Conservation (phyloP, 2,797 vertebrate species). For the Chrysolophus pictus region DNA sequence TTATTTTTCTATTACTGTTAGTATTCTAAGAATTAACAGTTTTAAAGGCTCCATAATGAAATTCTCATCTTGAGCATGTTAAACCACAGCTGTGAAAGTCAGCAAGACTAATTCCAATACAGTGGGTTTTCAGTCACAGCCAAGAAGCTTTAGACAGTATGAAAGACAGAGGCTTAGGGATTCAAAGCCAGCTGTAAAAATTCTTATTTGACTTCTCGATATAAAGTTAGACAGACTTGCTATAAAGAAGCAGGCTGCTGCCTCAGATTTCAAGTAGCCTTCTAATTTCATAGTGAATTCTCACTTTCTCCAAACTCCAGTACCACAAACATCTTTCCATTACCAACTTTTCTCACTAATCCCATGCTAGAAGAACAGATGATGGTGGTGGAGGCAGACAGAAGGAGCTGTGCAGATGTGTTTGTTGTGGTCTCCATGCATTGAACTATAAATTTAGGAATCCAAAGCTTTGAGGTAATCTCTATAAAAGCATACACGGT, state of each 20-base stretch:
- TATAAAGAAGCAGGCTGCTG: neutral
- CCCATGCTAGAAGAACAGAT: neutral
- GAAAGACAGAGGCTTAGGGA: conserved; percentile 12
- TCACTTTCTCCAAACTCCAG: neutral
- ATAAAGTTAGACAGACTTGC: neutral
- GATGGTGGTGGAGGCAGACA: neutral
- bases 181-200: conserved; percentile 42
- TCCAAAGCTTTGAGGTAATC: neutral
- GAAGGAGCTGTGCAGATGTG: neutral
- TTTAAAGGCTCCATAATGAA: neutral
- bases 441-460: neutral
- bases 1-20: neutral
- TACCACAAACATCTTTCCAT: neutral
- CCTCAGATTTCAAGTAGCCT: neutral
- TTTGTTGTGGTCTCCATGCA: neutral
- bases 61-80: conserved; percentile 20
- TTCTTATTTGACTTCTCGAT: conserved; percentile 4
- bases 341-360: neutral
- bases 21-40: neutral
- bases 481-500: neutral
- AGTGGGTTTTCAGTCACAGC: conserved; percentile 17
- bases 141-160: conserved; percentile 8
- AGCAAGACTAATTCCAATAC: conserved; percentile 9
- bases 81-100: neutral
- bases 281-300: neutral